These are phyloP conservation scores for Bombycilla garrulus DNA, from an alignment of 2,113 vertebrate genomes.

Conservation along the genomic window DNA sequence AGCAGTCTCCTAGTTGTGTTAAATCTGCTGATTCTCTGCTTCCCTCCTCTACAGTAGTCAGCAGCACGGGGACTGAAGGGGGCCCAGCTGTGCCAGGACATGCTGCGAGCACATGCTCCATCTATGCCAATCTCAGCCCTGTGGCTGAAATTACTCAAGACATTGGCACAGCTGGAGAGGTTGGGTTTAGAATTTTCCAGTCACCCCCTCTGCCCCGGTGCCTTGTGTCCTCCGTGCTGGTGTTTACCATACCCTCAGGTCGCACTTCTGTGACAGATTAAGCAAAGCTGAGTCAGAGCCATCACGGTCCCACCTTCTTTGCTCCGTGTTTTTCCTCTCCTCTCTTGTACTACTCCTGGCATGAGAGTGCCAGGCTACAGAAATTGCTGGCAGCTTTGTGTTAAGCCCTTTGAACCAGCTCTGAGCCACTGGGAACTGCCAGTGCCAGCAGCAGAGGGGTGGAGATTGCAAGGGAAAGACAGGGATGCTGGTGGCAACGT, in stretches of 20 bases:
- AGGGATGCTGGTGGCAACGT: neutral
- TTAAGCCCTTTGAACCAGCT: neutral
- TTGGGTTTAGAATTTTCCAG: neutral
- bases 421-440: neutral
- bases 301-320: neutral
- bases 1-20: neutral
- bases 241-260: neutral
- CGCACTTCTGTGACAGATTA: neutral
- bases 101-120: neutral
- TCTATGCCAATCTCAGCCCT: neutral
- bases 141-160: neutral
- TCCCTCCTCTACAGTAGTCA: neutral
- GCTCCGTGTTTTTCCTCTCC: neutral
- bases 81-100: neutral
- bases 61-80: fast-evolving
- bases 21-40: neutral
- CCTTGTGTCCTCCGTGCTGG: neutral
- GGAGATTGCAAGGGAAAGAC: neutral
- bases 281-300: neutral
- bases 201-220: neutral
- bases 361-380: neutral
- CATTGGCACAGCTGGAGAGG: neutral
- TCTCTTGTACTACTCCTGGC: neutral
- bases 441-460: neutral
- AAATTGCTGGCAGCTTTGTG: neutral